Evolutionary conservation across 64 coral and sea anemone genomes (phyloP), one percentile per base, ranked within the genome.

Genomic region (Porites lutea): DNA sequence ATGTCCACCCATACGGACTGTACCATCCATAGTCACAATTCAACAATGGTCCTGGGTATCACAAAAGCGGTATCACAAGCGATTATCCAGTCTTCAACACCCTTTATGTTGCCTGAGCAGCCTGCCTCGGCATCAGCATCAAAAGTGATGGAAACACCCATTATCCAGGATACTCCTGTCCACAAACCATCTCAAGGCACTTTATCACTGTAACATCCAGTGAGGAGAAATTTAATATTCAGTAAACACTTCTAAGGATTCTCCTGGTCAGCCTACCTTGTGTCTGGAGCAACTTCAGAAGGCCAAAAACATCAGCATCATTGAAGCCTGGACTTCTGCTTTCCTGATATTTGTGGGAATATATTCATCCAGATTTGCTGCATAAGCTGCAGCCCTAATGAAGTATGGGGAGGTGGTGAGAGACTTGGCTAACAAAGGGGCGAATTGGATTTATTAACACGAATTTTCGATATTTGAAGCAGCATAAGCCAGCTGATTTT

Each of bases 331-430:
- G 66, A 86, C 52, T 21, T 20, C 83, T 18, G 83, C 83, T 59
- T 59, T 59, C 5, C 13, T 59, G 71, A 46, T 73, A 47, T 73
- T 73, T 73, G 84, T 58, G 7, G 84, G 65, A 27, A 54, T 87
- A 19, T 82, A 82, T 37, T 62, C 79, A 4, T 64, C 50, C 45
- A 82, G 52, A 73, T 52, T 52, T 54, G 19, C 50, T 2, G 52
- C 21, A 52, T 15, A 48, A 74, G 14, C 84, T 22, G 2, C 15
- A 5, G 20, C 65, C 49, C 84, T 87, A 19, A 71, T 87, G 64
- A 87, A 87, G 54, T 87, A 87, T 87, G 64, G 84, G 16, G 68
- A 87, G 50, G 71, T 54, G 14, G 66, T 87, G n/a, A 19, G 20
- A 27, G 84, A 87, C 48, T 55, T 87, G 47, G 84, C 65, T n/a